Conservation (phyloP, 2,888 invertebrate genomes). For the Tanypteryx hageni region DNA sequence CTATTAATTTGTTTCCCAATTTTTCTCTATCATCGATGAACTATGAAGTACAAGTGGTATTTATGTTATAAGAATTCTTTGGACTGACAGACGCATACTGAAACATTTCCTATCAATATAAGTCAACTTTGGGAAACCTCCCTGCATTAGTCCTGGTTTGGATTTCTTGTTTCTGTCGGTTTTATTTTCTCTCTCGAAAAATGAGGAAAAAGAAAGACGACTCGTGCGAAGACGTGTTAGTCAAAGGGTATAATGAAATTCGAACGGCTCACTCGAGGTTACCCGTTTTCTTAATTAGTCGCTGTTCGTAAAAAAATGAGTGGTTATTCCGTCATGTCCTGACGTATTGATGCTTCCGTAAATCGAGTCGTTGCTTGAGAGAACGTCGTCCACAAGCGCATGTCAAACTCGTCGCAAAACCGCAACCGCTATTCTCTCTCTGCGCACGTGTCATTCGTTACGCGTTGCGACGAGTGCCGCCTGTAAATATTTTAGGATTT, state of each 20-base stretch:
- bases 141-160: no score
- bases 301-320: neutral
- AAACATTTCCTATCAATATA: no score
- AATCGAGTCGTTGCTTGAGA: neutral
- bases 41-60: no score
- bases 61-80: no score
- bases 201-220: neutral
- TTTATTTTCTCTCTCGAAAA: no score
- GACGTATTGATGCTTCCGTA: constrained; percentile 19
- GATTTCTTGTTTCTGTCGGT: no score
- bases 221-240: neutral
- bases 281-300: constrained; percentile 4
- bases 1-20: no score
- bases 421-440: neutral
- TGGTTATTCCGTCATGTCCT: neutral
- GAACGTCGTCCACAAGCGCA: neutral
- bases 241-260: neutral
- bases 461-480: neutral
- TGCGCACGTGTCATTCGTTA: neutral
- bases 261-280: neutral
- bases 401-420: neutral
- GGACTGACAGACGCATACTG: no score
- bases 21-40: no score
- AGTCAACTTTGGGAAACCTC: no score
- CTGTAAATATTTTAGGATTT: neutral